Conservation (phyloP, 2,113 vertebrate genomes). For the Scortum barcoo region DNA sequence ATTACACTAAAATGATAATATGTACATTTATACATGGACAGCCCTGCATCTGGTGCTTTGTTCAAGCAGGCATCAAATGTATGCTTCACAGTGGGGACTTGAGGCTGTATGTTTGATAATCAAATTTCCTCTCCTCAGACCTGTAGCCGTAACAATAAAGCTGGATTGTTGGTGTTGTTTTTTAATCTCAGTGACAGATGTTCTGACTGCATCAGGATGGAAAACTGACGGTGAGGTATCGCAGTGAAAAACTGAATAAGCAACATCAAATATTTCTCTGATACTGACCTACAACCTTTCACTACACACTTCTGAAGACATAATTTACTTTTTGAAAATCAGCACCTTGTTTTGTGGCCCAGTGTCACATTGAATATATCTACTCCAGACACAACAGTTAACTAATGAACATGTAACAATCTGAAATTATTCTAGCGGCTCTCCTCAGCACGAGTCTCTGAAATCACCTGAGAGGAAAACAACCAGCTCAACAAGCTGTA, state of each 20-base stretch:
- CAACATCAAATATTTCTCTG: constrained; percentile 34
- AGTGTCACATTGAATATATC: constrained; percentile 41
- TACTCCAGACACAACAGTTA: constrained; percentile 16
- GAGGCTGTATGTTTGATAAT: constrained; percentile 46
- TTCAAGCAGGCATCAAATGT: constrained; percentile 11
- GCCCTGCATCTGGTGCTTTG: not conserved
- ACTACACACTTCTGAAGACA: constrained; percentile 11
- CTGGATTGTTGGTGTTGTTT: constrained; percentile 30
- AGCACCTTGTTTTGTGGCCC: constrained; percentile 26
- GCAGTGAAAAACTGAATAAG: constrained; percentile 17
- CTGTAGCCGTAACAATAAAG: constrained; percentile 61
- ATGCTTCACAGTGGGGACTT: constrained; percentile 27
- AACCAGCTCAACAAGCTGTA: constrained; percentile 46
- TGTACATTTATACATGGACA: constrained; percentile 3
- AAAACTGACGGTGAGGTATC: constrained; percentile 20
- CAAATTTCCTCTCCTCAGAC: constrained; percentile 58
- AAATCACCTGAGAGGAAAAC: constrained; percentile 44
- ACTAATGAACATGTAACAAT: constrained; percentile 48
- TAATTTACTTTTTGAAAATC: constrained; percentile 30
- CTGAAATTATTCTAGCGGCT: constrained; percentile 22
- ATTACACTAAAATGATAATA: not conserved
- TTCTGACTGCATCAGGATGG: constrained; percentile 31
- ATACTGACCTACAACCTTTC: constrained; percentile 29
- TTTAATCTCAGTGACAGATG: constrained; percentile 48
- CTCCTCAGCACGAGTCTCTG: constrained; percentile 12